These are phyloP conservation scores for Poeciliopsis paucimaculata DNA, from an alignment of 2,797 vertebrate species.

Conservation along the genomic window DNA sequence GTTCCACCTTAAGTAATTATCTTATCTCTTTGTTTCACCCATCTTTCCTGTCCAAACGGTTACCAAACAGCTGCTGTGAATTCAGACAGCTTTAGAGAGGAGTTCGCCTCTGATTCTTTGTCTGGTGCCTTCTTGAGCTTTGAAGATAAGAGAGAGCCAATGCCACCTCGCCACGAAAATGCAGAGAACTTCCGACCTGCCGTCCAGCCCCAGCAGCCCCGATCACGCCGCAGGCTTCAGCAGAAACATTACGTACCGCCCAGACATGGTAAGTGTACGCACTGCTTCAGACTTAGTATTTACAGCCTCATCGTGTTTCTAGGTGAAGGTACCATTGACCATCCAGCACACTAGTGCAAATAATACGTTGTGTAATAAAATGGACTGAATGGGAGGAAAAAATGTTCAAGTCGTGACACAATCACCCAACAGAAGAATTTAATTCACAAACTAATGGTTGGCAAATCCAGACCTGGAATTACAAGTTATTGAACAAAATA, in stretches of 20 bases:
- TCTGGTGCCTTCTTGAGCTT: slow-evolving; percentile 34
- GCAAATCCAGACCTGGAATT: too few species aligned
- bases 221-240: background rate
- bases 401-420: background rate
- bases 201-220: background rate
- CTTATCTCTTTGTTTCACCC: background rate
- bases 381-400: background rate
- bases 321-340: background rate
- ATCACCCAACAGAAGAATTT: background rate
- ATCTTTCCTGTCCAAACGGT: background rate
- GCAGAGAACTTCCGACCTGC: background rate
- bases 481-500: too few species aligned
- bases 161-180: fast-evolving
- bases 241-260: background rate
- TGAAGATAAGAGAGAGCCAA: background rate
- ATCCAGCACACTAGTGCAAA: background rate
- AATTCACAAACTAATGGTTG: too few species aligned
- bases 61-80: background rate
- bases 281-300: background rate
- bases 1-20: background rate
- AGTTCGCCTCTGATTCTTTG: slow-evolving; percentile 16
- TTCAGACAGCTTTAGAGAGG: background rate
- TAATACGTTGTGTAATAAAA: background rate
- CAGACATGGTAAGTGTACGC: slow-evolving; percentile 24
- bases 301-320: background rate